phyloP scores from a whole-genome alignment of 2,888 invertebrate genomes.

The Agriopis leucophaearia region DNA sequence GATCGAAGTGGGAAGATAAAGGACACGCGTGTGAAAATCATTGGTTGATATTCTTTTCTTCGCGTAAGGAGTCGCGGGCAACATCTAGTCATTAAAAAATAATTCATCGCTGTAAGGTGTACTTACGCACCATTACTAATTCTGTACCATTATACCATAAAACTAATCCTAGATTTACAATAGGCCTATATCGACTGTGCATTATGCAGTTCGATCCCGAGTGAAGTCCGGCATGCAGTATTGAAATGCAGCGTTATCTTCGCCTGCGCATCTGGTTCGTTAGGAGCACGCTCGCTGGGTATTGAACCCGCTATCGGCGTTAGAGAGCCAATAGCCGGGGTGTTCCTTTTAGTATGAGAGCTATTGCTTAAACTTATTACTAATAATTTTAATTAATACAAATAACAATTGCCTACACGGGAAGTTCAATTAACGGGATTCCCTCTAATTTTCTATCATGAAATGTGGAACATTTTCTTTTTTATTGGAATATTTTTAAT shows the following conservation, averaged over 20 bases:
- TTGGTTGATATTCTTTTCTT: no score
- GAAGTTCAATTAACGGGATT: no score
- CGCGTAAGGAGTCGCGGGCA: no score
- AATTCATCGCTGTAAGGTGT: no score
- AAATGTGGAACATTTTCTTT: no score
- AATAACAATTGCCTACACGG: no score
- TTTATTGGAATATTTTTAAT: no score
- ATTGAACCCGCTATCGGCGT: constrained; percentile 80
- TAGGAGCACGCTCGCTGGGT: constrained; percentile 72
- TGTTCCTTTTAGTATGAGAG: constrained; percentile 45
- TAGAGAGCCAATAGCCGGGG: constrained; percentile 70
- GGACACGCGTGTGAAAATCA: no score
- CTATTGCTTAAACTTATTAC: neutral
- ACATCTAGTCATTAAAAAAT: no score
- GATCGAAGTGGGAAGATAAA: no score
- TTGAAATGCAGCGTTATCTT: constrained; percentile 80
- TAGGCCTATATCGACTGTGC: constrained; percentile 17
- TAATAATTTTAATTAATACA: no score
- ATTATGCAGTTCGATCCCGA: constrained; percentile 28
- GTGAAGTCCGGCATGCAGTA: constrained; percentile 46
- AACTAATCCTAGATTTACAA: constrained; percentile 8
- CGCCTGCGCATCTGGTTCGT: constrained; percentile 79
- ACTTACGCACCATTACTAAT: neutral
- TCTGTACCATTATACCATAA: neutral
- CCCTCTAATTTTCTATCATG: no score